A percentile compares a stretch with the other conserved stretches of the same genome.
These are phyloP conservation scores for Malacoctenus gilli DNA, from an alignment of 2,797 vertebrate species.

Conservation along the genomic window DNA sequence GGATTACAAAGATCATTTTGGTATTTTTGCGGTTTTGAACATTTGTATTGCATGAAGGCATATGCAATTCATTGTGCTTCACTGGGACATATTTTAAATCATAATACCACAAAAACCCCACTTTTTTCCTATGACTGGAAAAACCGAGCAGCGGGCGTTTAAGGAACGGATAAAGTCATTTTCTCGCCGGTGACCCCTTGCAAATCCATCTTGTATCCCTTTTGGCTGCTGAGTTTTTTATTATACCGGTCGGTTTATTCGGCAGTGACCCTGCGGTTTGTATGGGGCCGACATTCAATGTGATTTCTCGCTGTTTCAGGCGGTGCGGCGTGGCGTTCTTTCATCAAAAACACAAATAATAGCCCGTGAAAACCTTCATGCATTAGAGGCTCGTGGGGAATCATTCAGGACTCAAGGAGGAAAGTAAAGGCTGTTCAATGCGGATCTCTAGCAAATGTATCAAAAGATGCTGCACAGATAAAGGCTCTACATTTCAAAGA, in stretches of 20 bases:
- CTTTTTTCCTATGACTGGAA: slow-evolving; percentile 51
- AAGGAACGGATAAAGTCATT: slow-evolving; percentile 33
- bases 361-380: slow-evolving; percentile 21
- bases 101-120: slow-evolving; percentile 46
- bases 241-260: slow-evolving; percentile 47
- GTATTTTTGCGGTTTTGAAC: slow-evolving; percentile 36
- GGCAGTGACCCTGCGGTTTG: slow-evolving; percentile 41
- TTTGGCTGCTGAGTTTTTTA: slow-evolving; percentile 52
- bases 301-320: slow-evolving; percentile 37
- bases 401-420: slow-evolving; percentile 10
- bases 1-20: slow-evolving; percentile 20
- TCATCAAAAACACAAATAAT: slow-evolving; percentile 34
- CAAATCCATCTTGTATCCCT: slow-evolving; percentile 39
- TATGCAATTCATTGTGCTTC: slow-evolving; percentile 46
- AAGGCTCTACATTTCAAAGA: no score
- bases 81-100: slow-evolving; percentile 45
- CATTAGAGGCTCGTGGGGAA: slow-evolving; percentile 27
- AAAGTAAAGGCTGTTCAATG: slow-evolving; percentile 14
- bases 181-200: slow-evolving; percentile 37
- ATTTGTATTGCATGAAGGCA: slow-evolving; percentile 22
- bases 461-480: no score
- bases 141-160: slow-evolving; percentile 37
- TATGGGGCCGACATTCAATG: slow-evolving; percentile 40
- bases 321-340: slow-evolving; percentile 24
- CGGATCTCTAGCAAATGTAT: slow-evolving; percentile 9